Evolutionary conservation across 2,888 invertebrate species (phyloP).

Genomic region (Hemistola chrysoprasaria): DNA sequence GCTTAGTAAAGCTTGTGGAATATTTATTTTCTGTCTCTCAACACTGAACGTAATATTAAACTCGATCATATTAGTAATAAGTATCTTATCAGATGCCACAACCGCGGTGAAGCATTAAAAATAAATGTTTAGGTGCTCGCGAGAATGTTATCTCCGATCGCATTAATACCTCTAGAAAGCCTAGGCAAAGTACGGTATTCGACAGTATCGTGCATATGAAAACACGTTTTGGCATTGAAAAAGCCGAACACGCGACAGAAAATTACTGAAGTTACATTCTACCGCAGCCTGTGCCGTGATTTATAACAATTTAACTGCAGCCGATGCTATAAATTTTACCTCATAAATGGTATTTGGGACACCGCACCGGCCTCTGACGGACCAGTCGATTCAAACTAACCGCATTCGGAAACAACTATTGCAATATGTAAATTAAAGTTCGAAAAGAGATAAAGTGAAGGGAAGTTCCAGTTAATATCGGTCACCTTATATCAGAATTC

Average conservation of each 20-base stretch:
- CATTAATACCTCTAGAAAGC: slow-evolving; percentile 18
- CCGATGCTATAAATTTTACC: slow-evolving; percentile 39
- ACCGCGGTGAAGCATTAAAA: no score
- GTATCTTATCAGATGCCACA: no score
- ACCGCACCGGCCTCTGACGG: slow-evolving; percentile 30
- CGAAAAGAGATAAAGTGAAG: slow-evolving; percentile 15
- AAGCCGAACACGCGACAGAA: slow-evolving; percentile 28
- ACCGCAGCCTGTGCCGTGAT: slow-evolving; percentile 32
- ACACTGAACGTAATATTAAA: no score
- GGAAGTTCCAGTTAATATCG: slow-evolving; percentile 19
- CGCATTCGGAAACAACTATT: slow-evolving; percentile 32
- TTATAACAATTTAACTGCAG: slow-evolving; percentile 36
- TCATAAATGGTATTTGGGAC: slow-evolving; percentile 48
- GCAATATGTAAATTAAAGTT: slow-evolving; percentile 30
- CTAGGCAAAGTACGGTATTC: slow-evolving; percentile 5
- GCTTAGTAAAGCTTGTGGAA: not conserved
- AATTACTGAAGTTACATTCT: slow-evolving; percentile 32
- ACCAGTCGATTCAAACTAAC: slow-evolving; percentile 31
- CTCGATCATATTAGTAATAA: no score
- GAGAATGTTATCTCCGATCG: slow-evolving; percentile 20
- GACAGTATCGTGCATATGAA: slow-evolving; percentile 19
- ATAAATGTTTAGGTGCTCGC: slow-evolving; percentile 2
- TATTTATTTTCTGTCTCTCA: no score
- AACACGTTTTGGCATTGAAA: slow-evolving; percentile 25
- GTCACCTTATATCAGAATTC: slow-evolving; percentile 26